Evolutionary conservation across 2,888 invertebrate species (phyloP), one percentile per base, ranked within the genome.

Genomic region (Sinelater perroti): DNA sequence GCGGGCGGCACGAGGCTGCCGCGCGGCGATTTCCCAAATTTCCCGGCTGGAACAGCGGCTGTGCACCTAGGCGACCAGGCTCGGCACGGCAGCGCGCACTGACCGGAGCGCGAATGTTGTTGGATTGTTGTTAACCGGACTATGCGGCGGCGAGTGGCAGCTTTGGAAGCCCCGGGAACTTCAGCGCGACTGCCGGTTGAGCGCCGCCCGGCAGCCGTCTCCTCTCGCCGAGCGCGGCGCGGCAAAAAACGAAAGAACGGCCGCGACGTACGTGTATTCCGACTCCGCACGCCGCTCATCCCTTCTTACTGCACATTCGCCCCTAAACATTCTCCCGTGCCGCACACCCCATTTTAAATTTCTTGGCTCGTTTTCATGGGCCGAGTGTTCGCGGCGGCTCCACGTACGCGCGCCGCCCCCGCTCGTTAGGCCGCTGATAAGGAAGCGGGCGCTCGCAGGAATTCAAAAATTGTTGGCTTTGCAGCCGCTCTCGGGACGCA

Each of bases 291-390:
- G 65, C 59, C 64, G 63, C 74, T 71, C 74, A 71, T 75, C 75
- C 76, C 73, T 74, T 70, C 72, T 70, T 72, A 63, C 67, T 69
- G 65, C 69, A 68, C 67, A 67, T 65, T 68, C 68, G 68, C 70
- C 71, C 68, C 65, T 62, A 64, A 61, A 63, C 69, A 60, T 71
- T 72, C 72, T 72, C 71, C 68, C 73, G 69, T 69, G 67, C 68
- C 69, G 71, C 60, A 62, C 64, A 69, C 68, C 64, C 68, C 63
- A 65, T 71, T 70, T 68, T 67, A 63, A 65, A 65, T 70, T 67
- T 66, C 69, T 69, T 69, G 69, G 66, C 66, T 66, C 63, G 63
- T 62, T 63, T 64, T 62, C 63, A 56, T 57, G 53, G 46, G 54
- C 59, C 56, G 58, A 61, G 64, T n/a, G n/a, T n/a, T n/a, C n/a